Base-by-base conservation (phyloP, 2,113 vertebrate species). In the Sphyrna mokarran region DNA sequence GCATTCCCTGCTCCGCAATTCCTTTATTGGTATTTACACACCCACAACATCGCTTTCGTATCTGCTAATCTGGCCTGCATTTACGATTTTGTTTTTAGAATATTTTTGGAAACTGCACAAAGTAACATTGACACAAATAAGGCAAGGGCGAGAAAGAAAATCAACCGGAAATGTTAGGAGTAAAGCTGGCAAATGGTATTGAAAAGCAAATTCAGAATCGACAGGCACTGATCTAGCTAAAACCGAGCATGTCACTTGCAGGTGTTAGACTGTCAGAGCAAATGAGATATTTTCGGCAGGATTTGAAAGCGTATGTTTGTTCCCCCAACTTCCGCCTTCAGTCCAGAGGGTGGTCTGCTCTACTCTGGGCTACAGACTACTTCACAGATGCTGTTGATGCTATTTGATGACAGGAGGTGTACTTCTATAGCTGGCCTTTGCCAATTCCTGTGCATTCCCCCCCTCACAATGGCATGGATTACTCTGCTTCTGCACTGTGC, bases 331-430 rank as follows among this genome's bases (percentile, higher is more conserved):
- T 93, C 89, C 61, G 33, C 89, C 18, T 93, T 37, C 89, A 66
- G 16, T 93, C 33, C 61, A 9, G 61, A n/a, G 89, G 89, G 61
- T 22, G 89, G 61, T 93, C 89, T 63, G 61, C n/a, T 93, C 89
- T 68, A 68, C 89, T 40, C 89, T 66, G 89, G n/a, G 89, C 89
- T 93, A 93, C 61, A 93, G 61, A 22, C 89, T 63, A 66, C 61
- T 20, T 66, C 89, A 20, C 89, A 93, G 61, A n/a, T 93, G 89
- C 61, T 93, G 18, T 40, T 63, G 63, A 37, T 22, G n/a, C 33
- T 93, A 93, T 93, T 93, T 93, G 89, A 63, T 68, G 89, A 93
- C 89, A 93, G 89, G 89, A 93, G 89, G 89, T 66, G n/a, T n/a
- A 66, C 89, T 66, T n/a, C 1, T 20, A 93, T 66, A 33, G 89